Evolutionary conservation across 2,797 vertebrate genomes (phyloP), one percentile per base, ranked within the genome.

Genomic region (Hippoglossus hippoglossus): DNA sequence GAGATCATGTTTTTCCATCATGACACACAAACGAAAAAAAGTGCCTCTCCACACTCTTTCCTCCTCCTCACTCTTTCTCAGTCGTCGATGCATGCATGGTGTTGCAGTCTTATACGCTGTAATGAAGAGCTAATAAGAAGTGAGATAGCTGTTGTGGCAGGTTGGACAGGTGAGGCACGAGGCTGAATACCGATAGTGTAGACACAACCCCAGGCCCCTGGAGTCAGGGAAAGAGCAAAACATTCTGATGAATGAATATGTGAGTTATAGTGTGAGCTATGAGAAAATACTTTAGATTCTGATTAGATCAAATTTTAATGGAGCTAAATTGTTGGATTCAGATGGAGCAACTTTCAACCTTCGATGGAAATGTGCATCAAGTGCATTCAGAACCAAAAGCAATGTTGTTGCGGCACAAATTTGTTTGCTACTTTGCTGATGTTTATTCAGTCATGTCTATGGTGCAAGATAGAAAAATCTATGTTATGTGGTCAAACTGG

Each of bases 1-100:
- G 73, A 75, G 61, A 70, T 78, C 50, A 69, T 75, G 46, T n/a
- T 71, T 68, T 77, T 77, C 54, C 55, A 68, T 36, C 49, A 3
- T 8, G 39, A 70, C 67, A 67, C 28, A 66, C 28, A 55, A 12
- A 73, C 1, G 8, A 26, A 73, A 22, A 22, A 77, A 63, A 68
- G 9, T 1, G 18, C 34, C 65, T 71, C 41, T 72, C 73, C 63
- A 69, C 63, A 59, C 47, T 28, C 50, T 39, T 21, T 71, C 31
- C 25, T 73, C 67, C 64, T 63, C 41, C 21, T 59, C 25, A 21
- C 51, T 25, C 26, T 24, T 54, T 49, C 3, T 47, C 18, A 46
- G 34, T 24, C 24, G 57, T 36, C 22, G 13, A 6, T 39, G 21
- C 15, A 39, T 57, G 44, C 31, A 49, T 21, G 47, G 16, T n/a